Conservation (phyloP, 2,888 invertebrate genomes). For the Pachliopta kotzebuea region DNA sequence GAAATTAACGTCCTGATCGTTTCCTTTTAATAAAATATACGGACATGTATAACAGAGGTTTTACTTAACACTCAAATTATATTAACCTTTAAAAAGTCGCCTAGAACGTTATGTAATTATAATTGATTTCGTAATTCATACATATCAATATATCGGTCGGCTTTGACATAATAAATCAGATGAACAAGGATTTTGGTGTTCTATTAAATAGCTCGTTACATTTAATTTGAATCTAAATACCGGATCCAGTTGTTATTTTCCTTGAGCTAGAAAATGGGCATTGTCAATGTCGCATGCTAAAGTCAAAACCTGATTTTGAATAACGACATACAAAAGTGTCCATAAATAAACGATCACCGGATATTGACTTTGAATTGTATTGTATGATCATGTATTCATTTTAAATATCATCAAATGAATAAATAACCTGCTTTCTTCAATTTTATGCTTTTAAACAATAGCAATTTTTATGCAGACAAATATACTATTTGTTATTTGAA, state of each 20-base stretch:
- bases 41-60: too few relatives aligned
- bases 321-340: neutral
- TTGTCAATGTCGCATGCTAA: constrained; percentile 21
- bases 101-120: neutral
- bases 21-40: too few relatives aligned
- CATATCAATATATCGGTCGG: neutral
- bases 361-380: too few relatives aligned
- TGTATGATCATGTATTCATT: neutral
- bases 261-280: constrained; percentile 17
- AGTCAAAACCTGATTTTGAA: neutral
- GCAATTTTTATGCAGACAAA: too few relatives aligned
- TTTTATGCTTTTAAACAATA: neutral
- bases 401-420: neutral
- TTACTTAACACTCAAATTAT: neutral
- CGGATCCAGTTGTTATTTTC: constrained; percentile 21
- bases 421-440: neutral
- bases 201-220: constrained; percentile 2
- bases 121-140: neutral
- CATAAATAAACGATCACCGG: constrained; percentile 1
- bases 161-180: constrained; percentile 12
- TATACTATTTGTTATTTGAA: neutral
- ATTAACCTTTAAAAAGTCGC: neutral
- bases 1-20: too few relatives aligned
- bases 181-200: constrained; percentile 14
- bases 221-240: constrained; percentile 21